Evolutionary conservation across 2,797 vertebrate genomes (phyloP).

Genomic region (Melanotaenia boesemani): DNA sequence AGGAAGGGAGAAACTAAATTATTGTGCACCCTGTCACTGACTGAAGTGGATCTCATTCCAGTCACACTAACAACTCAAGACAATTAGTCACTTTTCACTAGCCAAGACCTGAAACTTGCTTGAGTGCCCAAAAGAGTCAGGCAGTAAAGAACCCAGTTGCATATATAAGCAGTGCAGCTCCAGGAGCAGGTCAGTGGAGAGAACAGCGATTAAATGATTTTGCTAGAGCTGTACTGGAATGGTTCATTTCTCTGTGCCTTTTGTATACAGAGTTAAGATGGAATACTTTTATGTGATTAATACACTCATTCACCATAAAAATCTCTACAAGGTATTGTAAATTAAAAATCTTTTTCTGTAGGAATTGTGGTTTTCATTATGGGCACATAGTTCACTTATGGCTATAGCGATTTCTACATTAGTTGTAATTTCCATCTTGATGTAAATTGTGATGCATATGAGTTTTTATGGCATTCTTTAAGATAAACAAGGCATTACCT

Average conservation of each 20-base stretch:
- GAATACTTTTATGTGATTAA: constrained; percentile 13
- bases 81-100: constrained; percentile 84
- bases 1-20: constrained; percentile 68
- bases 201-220: constrained; percentile 49
- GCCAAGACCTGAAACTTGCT: constrained; percentile 70
- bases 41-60: constrained; percentile 78
- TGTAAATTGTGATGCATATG: neutral
- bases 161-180: constrained; percentile 54
- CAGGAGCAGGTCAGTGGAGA: constrained; percentile 42
- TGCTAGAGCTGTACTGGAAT: neutral
- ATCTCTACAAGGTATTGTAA: constrained; percentile 12
- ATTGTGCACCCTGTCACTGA: constrained; percentile 77
- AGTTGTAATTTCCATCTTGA: neutral
- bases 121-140: constrained; percentile 56
- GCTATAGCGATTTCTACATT: neutral
- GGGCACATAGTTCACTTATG: neutral
- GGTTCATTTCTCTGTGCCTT: constrained; percentile 1
- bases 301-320: constrained; percentile 18
- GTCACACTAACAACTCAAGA: constrained; percentile 74
- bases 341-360: neutral
- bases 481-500: constrained; percentile 28
- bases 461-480: constrained; percentile 18
- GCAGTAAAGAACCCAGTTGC: constrained; percentile 40
- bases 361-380: constrained; percentile 4
- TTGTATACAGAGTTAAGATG: constrained; percentile 14